A percentile compares a stretch with the other conserved stretches of the same genome.
These are phyloP conservation scores for Gibbula magus DNA, from an alignment of 2,888 invertebrate species.

Conservation along the genomic window DNA sequence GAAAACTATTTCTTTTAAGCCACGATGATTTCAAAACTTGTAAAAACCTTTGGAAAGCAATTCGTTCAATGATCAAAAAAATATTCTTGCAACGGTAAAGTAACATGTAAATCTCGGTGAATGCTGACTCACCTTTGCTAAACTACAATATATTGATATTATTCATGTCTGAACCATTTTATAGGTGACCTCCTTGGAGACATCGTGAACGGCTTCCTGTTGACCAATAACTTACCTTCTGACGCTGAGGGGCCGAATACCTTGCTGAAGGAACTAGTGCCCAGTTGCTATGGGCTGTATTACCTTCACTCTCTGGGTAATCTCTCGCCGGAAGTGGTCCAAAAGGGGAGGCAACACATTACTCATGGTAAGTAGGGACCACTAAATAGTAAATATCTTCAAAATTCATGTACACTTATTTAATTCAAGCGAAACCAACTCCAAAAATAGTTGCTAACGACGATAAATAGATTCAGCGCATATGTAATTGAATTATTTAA, in stretches of 20 bases:
- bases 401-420: no score
- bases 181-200: slow-evolving; percentile 14
- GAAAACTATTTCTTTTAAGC: no score
- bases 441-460: no score
- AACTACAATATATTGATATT: background rate
- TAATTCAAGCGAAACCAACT: no score
- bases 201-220: background rate
- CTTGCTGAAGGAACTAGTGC: background rate
- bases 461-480: no score
- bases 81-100: no score
- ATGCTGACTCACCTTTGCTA: no score
- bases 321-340: background rate
- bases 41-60: no score
- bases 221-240: background rate
- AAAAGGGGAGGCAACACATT: slow-evolving; percentile 3
- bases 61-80: no score
- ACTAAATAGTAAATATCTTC: background rate
- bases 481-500: no score
- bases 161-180: background rate
- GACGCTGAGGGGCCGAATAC: background rate
- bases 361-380: background rate
- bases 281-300: background rate
- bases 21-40: no score
- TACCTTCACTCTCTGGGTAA: background rate
- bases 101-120: no score